Percentiles rank a stretch among this genome's conserved stretches.
These are phyloP conservation scores for Lymantria monacha DNA, from an alignment of 2,888 invertebrate species.

Conservation along the genomic window DNA sequence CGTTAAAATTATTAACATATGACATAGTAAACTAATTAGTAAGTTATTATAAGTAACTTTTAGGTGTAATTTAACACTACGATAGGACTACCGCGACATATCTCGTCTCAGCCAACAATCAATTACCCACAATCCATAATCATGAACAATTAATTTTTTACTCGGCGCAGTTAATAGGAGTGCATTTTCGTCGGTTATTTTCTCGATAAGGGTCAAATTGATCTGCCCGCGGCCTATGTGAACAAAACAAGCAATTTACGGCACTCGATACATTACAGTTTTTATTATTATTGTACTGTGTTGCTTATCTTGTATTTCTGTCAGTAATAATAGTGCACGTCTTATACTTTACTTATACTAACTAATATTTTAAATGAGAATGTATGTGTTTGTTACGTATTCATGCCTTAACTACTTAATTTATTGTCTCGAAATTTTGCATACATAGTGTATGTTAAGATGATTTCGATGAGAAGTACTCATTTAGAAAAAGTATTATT, in stretches of 20 bases:
- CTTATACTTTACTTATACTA: neutral
- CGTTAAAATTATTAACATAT: slow-evolving; percentile 43
- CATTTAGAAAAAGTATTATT: no score
- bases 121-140: slow-evolving; percentile 74
- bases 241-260: slow-evolving; percentile 70
- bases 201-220: slow-evolving; percentile 77
- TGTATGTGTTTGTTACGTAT: no score
- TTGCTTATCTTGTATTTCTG: slow-evolving; percentile 55
- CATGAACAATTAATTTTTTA: slow-evolving; percentile 73
- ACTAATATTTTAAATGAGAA: no score
- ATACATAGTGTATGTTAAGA: no score
- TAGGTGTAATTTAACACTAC: slow-evolving; percentile 41
- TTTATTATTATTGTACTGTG: slow-evolving; percentile 61
- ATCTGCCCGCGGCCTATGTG: slow-evolving; percentile 68
- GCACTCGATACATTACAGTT: slow-evolving; percentile 63
- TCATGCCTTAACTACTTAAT: no score
- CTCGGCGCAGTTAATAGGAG: slow-evolving; percentile 62
- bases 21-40: no score
- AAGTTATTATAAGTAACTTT: slow-evolving; percentile 26
- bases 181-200: slow-evolving; percentile 72
- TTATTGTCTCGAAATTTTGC: no score
- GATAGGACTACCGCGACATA: slow-evolving; percentile 49
- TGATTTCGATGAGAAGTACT: no score
- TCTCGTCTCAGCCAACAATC: slow-evolving; percentile 58
- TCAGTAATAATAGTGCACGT: slow-evolving; percentile 47